Percentiles rank a stretch among this genome's conserved stretches.
Conservation (phyloP, 2,113 vertebrate species). For the Podarcis raffonei region DNA sequence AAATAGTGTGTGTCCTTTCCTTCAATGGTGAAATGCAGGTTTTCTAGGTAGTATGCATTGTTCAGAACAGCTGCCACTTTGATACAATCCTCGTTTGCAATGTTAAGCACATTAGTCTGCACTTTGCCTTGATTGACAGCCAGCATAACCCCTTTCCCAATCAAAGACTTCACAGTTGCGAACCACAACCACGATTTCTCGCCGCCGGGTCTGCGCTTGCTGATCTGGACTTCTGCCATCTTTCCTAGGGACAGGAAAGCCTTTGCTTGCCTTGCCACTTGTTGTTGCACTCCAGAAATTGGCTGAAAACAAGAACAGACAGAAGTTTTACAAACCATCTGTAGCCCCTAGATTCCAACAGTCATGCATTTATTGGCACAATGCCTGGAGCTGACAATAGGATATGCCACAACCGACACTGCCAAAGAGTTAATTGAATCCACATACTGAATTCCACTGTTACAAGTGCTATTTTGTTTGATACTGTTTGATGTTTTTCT, state of each 20-base stretch:
- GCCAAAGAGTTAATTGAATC: conserved; percentile 65
- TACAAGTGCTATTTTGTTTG: conserved; percentile 35
- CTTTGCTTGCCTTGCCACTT: conserved; percentile 91
- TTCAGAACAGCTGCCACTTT: conserved; percentile 97
- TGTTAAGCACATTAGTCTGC: conserved; percentile 92
- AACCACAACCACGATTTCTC: conserved; percentile 97
- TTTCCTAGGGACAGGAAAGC: conserved; percentile 93
- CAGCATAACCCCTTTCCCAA: conserved; percentile 96
- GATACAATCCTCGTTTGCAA: conserved; percentile 97
- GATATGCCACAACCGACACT: conserved; percentile 43
- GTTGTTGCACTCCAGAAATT: conserved; percentile 95
- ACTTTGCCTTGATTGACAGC: conserved; percentile 94
- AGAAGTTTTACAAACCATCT: conserved; percentile 66
- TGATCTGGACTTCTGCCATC: conserved; percentile 91
- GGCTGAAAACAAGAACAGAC: conserved; percentile 83
- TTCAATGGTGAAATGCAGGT: conserved; percentile 94
- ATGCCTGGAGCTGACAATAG: conserved; percentile 26
- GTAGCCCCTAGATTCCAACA: conserved; percentile 40
- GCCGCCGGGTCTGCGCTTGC: conserved; percentile 76
- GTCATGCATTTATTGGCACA: conserved; percentile 53
- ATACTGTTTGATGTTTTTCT: conserved; percentile 27
- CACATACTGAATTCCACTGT: conserved; percentile 48
- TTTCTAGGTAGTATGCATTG: conserved; percentile 94
- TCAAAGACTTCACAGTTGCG: conserved; percentile 90
- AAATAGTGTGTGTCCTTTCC: conserved; percentile 97